These are phyloP conservation scores for Nothobranchius furzeri DNA, from an alignment of 2,113 vertebrate species.

Conservation along the genomic window DNA sequence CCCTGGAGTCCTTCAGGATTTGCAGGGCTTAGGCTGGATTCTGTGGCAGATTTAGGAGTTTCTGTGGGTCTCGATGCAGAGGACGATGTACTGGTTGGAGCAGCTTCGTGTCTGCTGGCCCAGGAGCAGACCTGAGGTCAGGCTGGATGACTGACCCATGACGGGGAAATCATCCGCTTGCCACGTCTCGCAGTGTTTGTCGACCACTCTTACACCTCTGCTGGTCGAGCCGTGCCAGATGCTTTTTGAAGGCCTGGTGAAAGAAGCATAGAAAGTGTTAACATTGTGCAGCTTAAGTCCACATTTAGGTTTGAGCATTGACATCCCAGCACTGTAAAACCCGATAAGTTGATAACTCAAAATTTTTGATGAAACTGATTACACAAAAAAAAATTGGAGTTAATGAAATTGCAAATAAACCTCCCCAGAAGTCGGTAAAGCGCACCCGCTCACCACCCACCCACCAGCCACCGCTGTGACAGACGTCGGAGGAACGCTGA, in stretches of 20 bases:
- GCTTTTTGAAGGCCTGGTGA: constrained; percentile 88
- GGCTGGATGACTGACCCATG: constrained; percentile 86
- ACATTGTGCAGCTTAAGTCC: too few species aligned
- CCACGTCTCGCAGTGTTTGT: constrained; percentile 94
- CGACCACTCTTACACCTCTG: constrained; percentile 81
- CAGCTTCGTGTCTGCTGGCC: constrained; percentile 90
- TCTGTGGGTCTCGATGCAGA: constrained; percentile 90
- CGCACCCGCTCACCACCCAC: too few species aligned
- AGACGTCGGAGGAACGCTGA: too few species aligned
- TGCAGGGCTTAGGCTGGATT: background rate
- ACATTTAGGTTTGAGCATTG: too few species aligned
- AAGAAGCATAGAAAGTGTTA: background rate
- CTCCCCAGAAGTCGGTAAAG: too few species aligned
- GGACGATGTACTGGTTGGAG: constrained; percentile 86
- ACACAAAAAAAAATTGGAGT: too few species aligned
- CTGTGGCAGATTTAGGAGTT: constrained; percentile 32
- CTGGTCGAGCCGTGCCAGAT: constrained; percentile 91
- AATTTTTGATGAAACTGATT: too few species aligned
- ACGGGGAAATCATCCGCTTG: constrained; percentile 80
- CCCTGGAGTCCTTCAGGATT: constrained; percentile 43
- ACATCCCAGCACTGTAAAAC: too few species aligned
- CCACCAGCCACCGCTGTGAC: too few species aligned
- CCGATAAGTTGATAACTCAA: too few species aligned
- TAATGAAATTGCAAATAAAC: too few species aligned
- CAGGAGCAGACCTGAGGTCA: constrained; percentile 86